Evolutionary conservation across 1,140 invertebrate genomes (phyloP).

Genomic region (Drosophila truncata): DNA sequence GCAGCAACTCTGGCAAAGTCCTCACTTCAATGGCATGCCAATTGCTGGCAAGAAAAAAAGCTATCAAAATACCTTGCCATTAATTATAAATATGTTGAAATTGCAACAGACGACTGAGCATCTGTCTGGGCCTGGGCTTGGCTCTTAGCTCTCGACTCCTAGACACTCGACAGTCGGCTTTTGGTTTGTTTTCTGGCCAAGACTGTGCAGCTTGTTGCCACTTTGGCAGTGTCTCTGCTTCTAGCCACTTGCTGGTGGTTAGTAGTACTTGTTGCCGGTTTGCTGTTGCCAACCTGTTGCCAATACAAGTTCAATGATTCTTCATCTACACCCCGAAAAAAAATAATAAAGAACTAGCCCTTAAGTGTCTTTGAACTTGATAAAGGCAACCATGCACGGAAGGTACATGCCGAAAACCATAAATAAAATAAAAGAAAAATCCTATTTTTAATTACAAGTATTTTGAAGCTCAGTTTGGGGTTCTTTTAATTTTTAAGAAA

Average conservation of each 20-base stretch:
- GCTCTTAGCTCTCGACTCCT: constrained; percentile 30
- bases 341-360: constrained; percentile 9
- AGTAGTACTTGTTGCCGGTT: constrained; percentile 21
- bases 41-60: constrained; percentile 61
- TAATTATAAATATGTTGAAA: constrained; percentile 83
- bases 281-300: constrained; percentile 36
- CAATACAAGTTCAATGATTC: constrained; percentile 81
- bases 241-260: constrained; percentile 22
- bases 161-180: constrained; percentile 17
- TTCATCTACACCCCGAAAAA: constrained; percentile 50
- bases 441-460: background rate
- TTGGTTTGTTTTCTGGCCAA: constrained; percentile 23
- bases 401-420: background rate
- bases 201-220: constrained; percentile 62
- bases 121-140: constrained; percentile 51
- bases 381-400: background rate
- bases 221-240: constrained; percentile 18
- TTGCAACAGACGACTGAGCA: constrained; percentile 63
- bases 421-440: background rate
- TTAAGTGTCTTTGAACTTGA: constrained; percentile 29
- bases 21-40: constrained; percentile 72
- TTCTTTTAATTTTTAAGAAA: background rate
- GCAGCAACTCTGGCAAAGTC: constrained; percentile 31
- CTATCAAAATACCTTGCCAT: constrained; percentile 80
- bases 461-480: background rate